phyloP scores from a whole-genome alignment of 37 sponge, comb jelly and placozoan genomes.

The Chondrilla cf. caribensis region DNA sequence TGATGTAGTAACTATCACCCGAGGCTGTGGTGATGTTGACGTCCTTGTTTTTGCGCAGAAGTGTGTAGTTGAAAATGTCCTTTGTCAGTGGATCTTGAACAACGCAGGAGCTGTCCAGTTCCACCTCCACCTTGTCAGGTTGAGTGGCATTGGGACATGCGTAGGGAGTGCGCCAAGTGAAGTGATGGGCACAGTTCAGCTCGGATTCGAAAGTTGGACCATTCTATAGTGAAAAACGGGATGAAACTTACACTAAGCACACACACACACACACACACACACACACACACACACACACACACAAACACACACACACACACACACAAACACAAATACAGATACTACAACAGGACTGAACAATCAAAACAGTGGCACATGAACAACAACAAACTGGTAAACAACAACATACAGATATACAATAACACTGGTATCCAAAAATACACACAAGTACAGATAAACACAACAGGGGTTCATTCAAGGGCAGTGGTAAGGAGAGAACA shows the following conservation, averaged over 20 bases:
- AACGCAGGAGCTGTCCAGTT: slow-evolving; percentile 20
- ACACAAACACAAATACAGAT: too few relatives aligned
- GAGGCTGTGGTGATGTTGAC: background rate
- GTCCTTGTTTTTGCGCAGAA: background rate
- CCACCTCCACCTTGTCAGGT: background rate
- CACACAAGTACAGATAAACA: too few relatives aligned
- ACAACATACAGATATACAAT: too few relatives aligned
- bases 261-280: too few relatives aligned
- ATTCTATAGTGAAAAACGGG: slow-evolving; percentile 1
- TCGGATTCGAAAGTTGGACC: slow-evolving; percentile 11
- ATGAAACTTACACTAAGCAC: background rate
- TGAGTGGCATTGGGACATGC: slow-evolving; percentile 49
- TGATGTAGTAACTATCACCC: background rate
- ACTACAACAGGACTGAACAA: background rate
- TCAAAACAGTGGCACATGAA: too few relatives aligned
- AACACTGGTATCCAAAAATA: too few relatives aligned
- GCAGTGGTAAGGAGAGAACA: too few relatives aligned
- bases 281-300: too few relatives aligned
- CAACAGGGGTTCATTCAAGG: too few relatives aligned
- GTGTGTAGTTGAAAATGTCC: slow-evolving; percentile 47
- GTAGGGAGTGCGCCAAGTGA: slow-evolving; percentile 54
- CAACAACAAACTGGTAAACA: too few relatives aligned
- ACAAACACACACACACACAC: too few relatives aligned
- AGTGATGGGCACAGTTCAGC: slow-evolving; percentile 37
- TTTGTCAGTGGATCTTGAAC: slow-evolving; percentile 23